Evolutionary conservation across 1,140 invertebrate species (phyloP).

Genomic region (Drosophila pectinifera): DNA sequence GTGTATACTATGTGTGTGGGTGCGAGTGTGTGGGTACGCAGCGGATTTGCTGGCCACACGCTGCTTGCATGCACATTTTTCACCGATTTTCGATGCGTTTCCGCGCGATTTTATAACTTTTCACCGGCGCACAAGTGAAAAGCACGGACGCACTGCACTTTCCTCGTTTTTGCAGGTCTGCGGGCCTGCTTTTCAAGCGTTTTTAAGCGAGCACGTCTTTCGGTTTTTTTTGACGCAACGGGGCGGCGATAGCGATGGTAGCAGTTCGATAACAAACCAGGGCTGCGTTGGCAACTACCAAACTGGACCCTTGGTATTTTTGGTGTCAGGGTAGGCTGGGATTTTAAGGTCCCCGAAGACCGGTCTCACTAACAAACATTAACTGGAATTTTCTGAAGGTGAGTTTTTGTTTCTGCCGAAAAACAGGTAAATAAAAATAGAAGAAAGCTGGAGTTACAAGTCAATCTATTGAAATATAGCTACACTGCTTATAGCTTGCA

Average conservation of each 20-base stretch:
- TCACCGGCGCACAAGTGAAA: background rate
- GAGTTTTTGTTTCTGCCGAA: constrained; percentile 7
- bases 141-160: background rate
- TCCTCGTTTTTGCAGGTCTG: constrained; percentile 4
- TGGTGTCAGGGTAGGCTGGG: background rate
- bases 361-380: constrained; percentile 9
- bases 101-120: background rate
- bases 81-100: background rate
- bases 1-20: constrained; percentile 49
- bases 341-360: no score
- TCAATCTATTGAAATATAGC: no score
- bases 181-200: background rate
- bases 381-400: constrained; percentile 17
- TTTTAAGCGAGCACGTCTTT: constrained; percentile 36
- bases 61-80: constrained; percentile 62
- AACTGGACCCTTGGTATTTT: no score
- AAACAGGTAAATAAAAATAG: constrained; percentile 2
- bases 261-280: no score
- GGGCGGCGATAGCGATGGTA: no score
- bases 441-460: background rate
- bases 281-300: no score
- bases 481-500: no score
- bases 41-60: constrained; percentile 69
- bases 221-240: constrained; percentile 15
- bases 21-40: constrained; percentile 38